A percentile compares a stretch with the other conserved stretches of the same genome.
phyloP scores from a whole-genome alignment of 2,113 vertebrate species.

The Dicentrarchus labrax region DNA sequence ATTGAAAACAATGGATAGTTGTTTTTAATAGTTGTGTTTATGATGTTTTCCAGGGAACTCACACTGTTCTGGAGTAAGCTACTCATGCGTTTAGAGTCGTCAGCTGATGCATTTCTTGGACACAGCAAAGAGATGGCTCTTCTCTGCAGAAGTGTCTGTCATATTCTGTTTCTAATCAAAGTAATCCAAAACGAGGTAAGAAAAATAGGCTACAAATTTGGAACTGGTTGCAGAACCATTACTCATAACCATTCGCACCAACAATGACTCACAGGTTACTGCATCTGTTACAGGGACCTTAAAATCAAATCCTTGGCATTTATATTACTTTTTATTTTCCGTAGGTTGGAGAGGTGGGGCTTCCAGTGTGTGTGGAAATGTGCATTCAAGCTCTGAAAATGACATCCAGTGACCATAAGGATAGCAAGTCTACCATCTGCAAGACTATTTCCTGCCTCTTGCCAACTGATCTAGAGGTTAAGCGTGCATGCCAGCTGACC shows the following conservation, averaged over 20 bases:
- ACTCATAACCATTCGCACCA: neutral
- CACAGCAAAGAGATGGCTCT: conserved; percentile 95
- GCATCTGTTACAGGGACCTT: conserved; percentile 2
- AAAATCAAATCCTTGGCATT: neutral
- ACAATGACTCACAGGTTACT: neutral
- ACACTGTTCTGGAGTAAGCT: conserved; percentile 99
- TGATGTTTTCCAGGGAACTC: conserved; percentile 90
- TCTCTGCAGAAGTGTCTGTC: conserved; percentile 97
- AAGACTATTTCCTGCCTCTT: conserved; percentile 98
- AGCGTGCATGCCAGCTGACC: conserved; percentile 97
- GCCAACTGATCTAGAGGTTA: conserved; percentile 97
- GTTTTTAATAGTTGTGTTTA: conserved; percentile 24
- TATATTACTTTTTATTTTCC: conserved; percentile 40
- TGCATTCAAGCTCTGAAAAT: conserved; percentile 97
- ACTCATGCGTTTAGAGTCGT: conserved; percentile 94
- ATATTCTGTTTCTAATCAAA: conserved; percentile 99
- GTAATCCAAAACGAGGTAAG: conserved; percentile 99
- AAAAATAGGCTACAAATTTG: neutral
- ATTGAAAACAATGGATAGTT: neutral
- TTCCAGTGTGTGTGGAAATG: conserved; percentile 97
- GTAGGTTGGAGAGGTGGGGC: conserved; percentile 94
- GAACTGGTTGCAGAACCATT: neutral
- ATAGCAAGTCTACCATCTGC: conserved; percentile 97
- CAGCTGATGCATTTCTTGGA: conserved; percentile 93
- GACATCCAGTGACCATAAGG: conserved; percentile 91